Base-by-base conservation (phyloP, 2,888 invertebrate species). In the Acanthosepion esculentum region DNA sequence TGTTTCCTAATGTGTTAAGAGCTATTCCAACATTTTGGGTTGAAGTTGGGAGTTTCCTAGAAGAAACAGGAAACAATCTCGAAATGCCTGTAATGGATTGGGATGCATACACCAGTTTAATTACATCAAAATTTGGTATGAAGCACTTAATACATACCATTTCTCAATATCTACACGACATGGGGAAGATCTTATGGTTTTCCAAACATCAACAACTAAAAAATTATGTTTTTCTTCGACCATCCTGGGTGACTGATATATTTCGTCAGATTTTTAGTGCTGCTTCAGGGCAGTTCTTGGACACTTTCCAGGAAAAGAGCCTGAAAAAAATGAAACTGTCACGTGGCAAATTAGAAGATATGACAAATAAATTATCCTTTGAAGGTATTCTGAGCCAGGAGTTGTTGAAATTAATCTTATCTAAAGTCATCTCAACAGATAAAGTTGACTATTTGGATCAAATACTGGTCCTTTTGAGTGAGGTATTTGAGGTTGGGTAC, bases 1-100 rank as follows among this genome's bases (percentile, higher is more conserved):
- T 96, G 29, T 97, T 97, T 95, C 96, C 97, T 8, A 95, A 96
- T 91, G 96, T 97, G 20, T 96, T 97, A 95, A 95, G 96, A 91
- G 95, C 95, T 23, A 97, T 97, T 92, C 97, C 97, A 55, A 96
- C 97, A 29, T 96, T 97, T 95, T 97, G 97, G 97, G 95, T 96
- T 12, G 97, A 97, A 91, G 97, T 97, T 29, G 97, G 97, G 95
- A 96, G 95, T 92, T 97, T 96, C 94, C 94, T 97, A 20, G 97
- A 97, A 95, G 97, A 97, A 93, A 96, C 96, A 91, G 97, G 97
- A 23, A 96, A 96, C 95, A 95, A 96, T 20, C 96, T 97, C 96
- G 94, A 95, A 12, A 96, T 97, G 26, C 97, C 97, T 8, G 95
- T 97, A 23, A 95, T 97, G 95, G 95, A 95, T 48, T 97, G 96